A percentile compares a stretch with the other conserved stretches of the same genome.
Evolutionary conservation across 2,888 invertebrate genomes (phyloP).

Genomic region (Villa cingulata): DNA sequence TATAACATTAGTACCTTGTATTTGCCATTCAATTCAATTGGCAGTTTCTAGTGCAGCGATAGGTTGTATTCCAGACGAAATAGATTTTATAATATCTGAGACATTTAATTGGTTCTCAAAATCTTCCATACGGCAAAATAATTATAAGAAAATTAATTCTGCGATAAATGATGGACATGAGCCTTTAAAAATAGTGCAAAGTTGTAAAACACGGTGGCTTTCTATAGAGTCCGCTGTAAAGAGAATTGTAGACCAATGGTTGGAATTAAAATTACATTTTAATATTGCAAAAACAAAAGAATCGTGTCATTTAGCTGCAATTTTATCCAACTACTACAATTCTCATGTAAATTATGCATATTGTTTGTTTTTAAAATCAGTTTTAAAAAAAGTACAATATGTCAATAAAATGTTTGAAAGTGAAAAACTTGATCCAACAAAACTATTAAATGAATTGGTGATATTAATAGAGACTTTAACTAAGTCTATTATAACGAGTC

Average conservation of each 20-base stretch:
- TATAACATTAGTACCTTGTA: neutral
- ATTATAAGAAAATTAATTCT: neutral
- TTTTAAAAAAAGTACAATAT: no score
- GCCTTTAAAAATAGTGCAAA: neutral
- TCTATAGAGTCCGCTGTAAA: neutral
- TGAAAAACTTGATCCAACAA: no score
- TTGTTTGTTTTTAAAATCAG: no score
- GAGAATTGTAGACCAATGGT: neutral
- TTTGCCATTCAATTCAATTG: neutral
- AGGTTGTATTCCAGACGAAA: neutral
- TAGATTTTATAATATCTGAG: neutral
- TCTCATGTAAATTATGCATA: no score
- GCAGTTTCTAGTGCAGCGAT: neutral
- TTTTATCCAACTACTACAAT: no score
- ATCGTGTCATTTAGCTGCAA: neutral
- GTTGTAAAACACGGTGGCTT: neutral
- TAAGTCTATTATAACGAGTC: no score
- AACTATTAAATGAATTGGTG: no score
- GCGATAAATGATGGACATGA: neutral
- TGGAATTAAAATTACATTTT: neutral
- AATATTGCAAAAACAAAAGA: neutral
- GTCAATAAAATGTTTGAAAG: no score
- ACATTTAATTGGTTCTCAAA: neutral
- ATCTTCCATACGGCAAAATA: neutral
- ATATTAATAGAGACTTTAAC: no score